Percentiles rank a stretch among this genome's conserved stretches.
phyloP scores from a whole-genome alignment of 2,113 vertebrate species.

The Heterocephalus glaber region DNA sequence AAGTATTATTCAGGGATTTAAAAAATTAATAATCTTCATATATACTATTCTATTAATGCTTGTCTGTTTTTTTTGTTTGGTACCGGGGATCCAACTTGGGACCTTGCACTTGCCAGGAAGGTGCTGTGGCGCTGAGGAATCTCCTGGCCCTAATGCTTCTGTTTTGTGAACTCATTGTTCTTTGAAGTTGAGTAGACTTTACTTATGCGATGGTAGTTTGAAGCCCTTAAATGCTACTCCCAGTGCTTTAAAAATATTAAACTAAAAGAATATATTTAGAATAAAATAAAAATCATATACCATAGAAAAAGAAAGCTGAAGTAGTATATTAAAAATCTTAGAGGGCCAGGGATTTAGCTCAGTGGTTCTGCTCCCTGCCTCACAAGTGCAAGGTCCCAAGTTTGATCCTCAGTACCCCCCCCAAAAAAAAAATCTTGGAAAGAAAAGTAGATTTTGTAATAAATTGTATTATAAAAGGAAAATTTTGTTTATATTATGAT shows the following conservation, averaged over 20 bases:
- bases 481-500: slow-evolving; percentile 23
- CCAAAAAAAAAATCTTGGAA: neutral
- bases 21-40: neutral
- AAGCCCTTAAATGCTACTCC: slow-evolving; percentile 27
- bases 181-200: slow-evolving; percentile 11
- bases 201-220: slow-evolving; percentile 1
- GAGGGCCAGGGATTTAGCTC: too few species aligned
- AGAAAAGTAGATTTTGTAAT: slow-evolving; percentile 51
- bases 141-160: neutral
- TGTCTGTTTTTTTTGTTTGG: slow-evolving; percentile 20
- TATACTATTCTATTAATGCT: neutral
- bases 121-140: too few species aligned
- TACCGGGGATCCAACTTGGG: too few species aligned
- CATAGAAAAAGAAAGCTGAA: slow-evolving; percentile 3
- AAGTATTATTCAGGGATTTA: neutral
- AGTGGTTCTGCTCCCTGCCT: too few species aligned
- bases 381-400: too few species aligned
- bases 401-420: too few species aligned
- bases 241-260: slow-evolving; percentile 47
- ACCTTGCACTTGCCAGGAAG: too few species aligned
- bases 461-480: neutral
- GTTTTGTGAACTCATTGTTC: slow-evolving; percentile 42
- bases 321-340: neutral
- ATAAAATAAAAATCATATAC: neutral
- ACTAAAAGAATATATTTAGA: slow-evolving; percentile 41